phyloP scores from a whole-genome alignment of 2,797 vertebrate species.

The Sparidentex hasta region DNA sequence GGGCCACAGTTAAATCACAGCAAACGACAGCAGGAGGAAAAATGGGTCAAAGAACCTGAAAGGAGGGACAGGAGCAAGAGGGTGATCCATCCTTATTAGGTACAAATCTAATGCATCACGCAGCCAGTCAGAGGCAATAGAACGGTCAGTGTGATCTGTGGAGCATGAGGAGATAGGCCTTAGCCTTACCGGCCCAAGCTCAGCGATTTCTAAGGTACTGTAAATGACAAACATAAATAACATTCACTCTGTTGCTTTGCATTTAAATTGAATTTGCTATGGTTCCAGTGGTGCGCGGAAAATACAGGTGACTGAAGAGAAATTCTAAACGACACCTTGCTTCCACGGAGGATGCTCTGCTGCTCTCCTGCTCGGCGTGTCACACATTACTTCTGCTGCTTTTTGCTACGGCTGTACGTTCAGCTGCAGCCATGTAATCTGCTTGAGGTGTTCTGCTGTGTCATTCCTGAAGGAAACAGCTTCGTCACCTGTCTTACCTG shows the following conservation, averaged over 20 bases:
- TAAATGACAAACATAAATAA: slow-evolving; percentile 69
- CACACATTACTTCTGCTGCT: slow-evolving; percentile 52
- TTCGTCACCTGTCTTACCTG: not conserved
- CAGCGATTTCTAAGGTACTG: slow-evolving; percentile 49
- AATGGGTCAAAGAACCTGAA: slow-evolving; percentile 46
- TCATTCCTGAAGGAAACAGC: slow-evolving; percentile 39
- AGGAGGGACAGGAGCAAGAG: slow-evolving; percentile 45
- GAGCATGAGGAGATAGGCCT: slow-evolving; percentile 41
- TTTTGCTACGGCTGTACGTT: slow-evolving; percentile 13
- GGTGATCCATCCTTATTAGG: slow-evolving; percentile 76
- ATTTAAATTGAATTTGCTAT: slow-evolving; percentile 82
- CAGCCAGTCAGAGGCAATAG: slow-evolving; percentile 51
- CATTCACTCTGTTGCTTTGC: slow-evolving; percentile 73
- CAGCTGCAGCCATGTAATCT: slow-evolving; percentile 37
- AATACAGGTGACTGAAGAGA: slow-evolving; percentile 47
- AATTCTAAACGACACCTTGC: slow-evolving; percentile 62
- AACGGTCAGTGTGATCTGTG: slow-evolving; percentile 55
- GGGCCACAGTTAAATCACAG: slow-evolving; percentile 59
- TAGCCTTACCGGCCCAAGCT: slow-evolving; percentile 3
- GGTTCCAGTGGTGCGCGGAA: slow-evolving; percentile 44
- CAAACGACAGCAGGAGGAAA: slow-evolving; percentile 36
- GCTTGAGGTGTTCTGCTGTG: slow-evolving; percentile 28
- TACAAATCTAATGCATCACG: slow-evolving; percentile 67
- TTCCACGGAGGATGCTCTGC: slow-evolving; percentile 40
- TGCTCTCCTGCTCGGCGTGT: slow-evolving; percentile 33